Conservation (phyloP, 2,888 invertebrate genomes). For the Acanthacorydalis orientalis region DNA sequence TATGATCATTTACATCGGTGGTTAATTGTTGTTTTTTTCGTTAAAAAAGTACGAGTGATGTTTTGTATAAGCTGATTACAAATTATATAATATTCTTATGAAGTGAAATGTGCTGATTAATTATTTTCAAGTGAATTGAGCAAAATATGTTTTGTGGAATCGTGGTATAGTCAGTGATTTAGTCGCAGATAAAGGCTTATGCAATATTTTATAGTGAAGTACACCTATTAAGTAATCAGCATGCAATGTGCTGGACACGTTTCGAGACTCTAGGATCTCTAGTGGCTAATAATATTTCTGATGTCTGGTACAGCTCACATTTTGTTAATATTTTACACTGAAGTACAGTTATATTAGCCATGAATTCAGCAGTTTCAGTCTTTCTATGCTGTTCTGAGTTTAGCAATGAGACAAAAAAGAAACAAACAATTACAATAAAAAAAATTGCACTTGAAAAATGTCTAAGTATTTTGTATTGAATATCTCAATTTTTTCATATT, state of each 20-base stretch:
- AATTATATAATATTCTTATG: no score
- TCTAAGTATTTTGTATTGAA: no score
- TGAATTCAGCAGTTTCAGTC: neutral
- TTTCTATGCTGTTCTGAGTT: no score
- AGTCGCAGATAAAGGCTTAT: no score
- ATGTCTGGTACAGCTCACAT: neutral
- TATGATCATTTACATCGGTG: conserved; percentile 2
- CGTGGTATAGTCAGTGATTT: neutral
- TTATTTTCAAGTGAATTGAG: neutral
- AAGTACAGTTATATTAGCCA: neutral
- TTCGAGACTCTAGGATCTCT: conserved; percentile 6
- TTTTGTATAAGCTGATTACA: no score
- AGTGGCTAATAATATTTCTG: neutral
- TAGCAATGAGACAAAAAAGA: no score
- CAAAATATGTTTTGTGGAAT: neutral
- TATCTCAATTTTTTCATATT: no score
- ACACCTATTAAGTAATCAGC: neutral
- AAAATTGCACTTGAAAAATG: no score
- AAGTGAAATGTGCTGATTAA: neutral
- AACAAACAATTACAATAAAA: no score
- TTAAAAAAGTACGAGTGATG: no score
- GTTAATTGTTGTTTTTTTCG: neutral
- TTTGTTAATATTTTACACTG: neutral
- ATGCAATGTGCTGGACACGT: conserved; percentile 1
- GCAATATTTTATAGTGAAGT: no score